A percentile compares a stretch with the other conserved stretches of the same genome.
Conservation (phyloP, 2,113 vertebrate genomes). For the Pelmatolapia mariae region DNA sequence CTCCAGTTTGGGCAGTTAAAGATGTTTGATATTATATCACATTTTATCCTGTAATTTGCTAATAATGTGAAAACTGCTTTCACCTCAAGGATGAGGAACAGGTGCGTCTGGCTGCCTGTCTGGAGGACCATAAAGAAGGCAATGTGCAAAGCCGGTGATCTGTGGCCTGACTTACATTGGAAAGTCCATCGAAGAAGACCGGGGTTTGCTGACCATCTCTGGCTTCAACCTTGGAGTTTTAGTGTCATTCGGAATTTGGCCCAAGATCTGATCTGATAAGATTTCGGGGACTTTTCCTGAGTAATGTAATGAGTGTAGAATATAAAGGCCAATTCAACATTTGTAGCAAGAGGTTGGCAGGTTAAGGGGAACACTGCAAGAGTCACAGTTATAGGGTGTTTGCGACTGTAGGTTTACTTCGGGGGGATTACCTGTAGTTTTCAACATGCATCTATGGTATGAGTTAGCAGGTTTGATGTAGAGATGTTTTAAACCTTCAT, state of each 20-base stretch:
- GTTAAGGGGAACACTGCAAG: neutral
- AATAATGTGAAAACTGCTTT: neutral
- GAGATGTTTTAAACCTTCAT: neutral
- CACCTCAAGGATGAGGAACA: slow-evolving; percentile 89
- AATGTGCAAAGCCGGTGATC: slow-evolving; percentile 93
- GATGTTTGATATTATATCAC: neutral
- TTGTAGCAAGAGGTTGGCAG: neutral
- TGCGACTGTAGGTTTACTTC: neutral
- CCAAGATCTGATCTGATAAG: slow-evolving; percentile 80
- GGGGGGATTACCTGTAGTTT: neutral
- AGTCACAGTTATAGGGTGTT: neutral
- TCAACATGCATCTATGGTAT: neutral
- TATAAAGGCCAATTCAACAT: neutral
- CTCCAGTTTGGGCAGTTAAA: neutral
- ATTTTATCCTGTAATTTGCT: neutral
- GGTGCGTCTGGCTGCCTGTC: slow-evolving; percentile 89
- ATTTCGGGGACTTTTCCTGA: neutral
- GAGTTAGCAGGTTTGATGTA: slow-evolving; percentile 9
- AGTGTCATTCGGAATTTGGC: slow-evolving; percentile 82
- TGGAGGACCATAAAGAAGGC: slow-evolving; percentile 97
- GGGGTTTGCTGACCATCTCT: slow-evolving; percentile 86
- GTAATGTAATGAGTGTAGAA: neutral
- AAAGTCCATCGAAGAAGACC: slow-evolving; percentile 78
- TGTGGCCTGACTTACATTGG: slow-evolving; percentile 85
- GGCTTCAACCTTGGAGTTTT: slow-evolving; percentile 84